phyloP scores from a whole-genome alignment of 2,888 invertebrate genomes.

The Drosophila cognata region DNA sequence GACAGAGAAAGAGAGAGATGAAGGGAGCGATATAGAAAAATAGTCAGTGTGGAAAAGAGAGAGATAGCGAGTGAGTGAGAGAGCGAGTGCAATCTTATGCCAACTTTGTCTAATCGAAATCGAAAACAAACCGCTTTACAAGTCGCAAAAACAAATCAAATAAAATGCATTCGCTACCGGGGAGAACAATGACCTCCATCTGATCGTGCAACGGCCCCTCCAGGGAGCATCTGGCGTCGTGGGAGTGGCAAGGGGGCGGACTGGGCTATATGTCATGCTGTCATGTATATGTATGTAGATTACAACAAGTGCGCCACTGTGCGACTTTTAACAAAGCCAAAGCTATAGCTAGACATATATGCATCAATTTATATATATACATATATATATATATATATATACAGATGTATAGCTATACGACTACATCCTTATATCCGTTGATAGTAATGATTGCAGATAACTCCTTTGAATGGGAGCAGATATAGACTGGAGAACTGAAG shows the following conservation, averaged over 20 bases:
- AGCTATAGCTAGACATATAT: not conserved
- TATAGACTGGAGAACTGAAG: too few relatives aligned
- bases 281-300: conserved; percentile 37
- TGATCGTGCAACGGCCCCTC: conserved; percentile 48
- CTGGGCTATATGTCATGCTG: conserved; percentile 25
- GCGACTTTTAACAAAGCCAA: conserved; percentile 19
- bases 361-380: not conserved
- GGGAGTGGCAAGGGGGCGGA: conserved; percentile 22
- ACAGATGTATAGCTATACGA: not conserved
- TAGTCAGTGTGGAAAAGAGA: not conserved
- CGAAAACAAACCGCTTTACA: conserved; percentile 58
- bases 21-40: not conserved
- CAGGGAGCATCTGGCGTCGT: conserved; percentile 9
- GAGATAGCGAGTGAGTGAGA: not conserved
- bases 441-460: conserved; percentile 23
- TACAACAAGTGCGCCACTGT: conserved; percentile 34
- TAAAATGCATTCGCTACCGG: conserved; percentile 19
- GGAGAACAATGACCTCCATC: conserved; percentile 62
- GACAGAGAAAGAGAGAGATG: not conserved
- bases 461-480: not conserved
- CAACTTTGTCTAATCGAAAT: conserved; percentile 72
- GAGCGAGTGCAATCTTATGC: conserved; percentile 7
- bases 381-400: not conserved
- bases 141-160: conserved; percentile 33
- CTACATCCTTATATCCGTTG: conserved; percentile 18